Percentiles rank a stretch among this genome's conserved stretches.
Conservation (phyloP, 1,140 invertebrate species). For the Drosophila rufa region DNA sequence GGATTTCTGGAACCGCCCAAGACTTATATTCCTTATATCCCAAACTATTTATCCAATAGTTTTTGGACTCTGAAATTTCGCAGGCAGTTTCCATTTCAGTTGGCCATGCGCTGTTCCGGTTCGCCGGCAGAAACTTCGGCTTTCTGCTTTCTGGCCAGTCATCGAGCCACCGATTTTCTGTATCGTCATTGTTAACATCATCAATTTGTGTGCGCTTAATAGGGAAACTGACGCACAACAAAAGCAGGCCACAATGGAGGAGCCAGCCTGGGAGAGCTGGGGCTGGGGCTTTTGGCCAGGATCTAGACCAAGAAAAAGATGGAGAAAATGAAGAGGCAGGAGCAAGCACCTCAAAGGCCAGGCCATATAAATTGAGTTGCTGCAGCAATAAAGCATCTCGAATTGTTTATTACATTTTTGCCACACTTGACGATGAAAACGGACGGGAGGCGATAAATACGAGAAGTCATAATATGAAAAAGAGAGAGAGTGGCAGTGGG, state of each 20-base stretch:
- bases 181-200: slow-evolving; percentile 83
- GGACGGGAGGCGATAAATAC: slow-evolving; percentile 71
- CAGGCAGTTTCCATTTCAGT: slow-evolving; percentile 65
- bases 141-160: slow-evolving; percentile 66
- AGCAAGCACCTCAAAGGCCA: slow-evolving; percentile 65
- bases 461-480: slow-evolving; percentile 39
- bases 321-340: slow-evolving; percentile 6
- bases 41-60: slow-evolving; percentile 68
- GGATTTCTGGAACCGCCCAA: slow-evolving; percentile 26
- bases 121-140: slow-evolving; percentile 66
- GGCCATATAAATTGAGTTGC: slow-evolving; percentile 77
- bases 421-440: slow-evolving; percentile 65
- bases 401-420: slow-evolving; percentile 82
- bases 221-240: slow-evolving; percentile 82
- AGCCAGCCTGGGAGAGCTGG: slow-evolving; percentile 10
- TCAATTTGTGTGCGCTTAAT: slow-evolving; percentile 84
- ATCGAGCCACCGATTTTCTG: slow-evolving; percentile 69
- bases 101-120: slow-evolving; percentile 68
- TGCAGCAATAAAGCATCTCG: slow-evolving; percentile 69
- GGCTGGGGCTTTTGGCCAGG: neutral
- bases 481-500: neutral
- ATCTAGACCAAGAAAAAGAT: slow-evolving; percentile 6
- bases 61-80: slow-evolving; percentile 22
- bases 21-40: neutral
- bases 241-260: slow-evolving; percentile 55